Evolutionary conservation across 2,888 invertebrate species (phyloP).

Genomic region (Disparrhopalites patrizii): DNA sequence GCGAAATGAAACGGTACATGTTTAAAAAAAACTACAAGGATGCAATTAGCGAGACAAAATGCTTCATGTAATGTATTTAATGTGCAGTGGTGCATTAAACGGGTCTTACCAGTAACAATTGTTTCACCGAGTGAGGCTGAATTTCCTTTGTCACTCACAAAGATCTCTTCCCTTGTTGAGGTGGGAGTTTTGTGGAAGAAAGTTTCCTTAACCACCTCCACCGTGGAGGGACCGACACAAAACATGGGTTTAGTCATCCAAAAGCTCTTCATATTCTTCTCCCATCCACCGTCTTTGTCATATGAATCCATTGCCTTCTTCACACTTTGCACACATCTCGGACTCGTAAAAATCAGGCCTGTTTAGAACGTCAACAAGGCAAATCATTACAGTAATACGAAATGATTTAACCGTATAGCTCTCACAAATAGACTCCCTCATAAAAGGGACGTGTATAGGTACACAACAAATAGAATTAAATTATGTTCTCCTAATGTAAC

Average conservation of each 20-base stretch:
- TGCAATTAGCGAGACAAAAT: no score
- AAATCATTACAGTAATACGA: no score
- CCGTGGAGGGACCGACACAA: constrained; percentile 38
- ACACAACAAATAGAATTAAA: no score
- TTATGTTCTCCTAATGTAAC: no score
- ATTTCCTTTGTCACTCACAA: constrained; percentile 31
- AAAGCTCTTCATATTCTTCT: constrained; percentile 10
- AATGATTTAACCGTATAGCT: no score
- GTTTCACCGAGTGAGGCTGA: constrained; percentile 32
- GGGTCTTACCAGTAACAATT: constrained; percentile 31
- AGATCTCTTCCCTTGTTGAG: constrained; percentile 5
- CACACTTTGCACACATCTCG: constrained; percentile 34
- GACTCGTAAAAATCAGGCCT: constrained; percentile 40
- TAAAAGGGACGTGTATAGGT: no score
- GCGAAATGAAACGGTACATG: no score
- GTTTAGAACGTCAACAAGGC: no score
- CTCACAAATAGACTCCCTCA: no score
- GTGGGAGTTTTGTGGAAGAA: constrained; percentile 1
- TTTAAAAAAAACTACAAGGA: no score
- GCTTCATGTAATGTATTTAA: no score
- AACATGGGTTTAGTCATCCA: constrained; percentile 33
- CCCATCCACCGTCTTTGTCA: constrained; percentile 9
- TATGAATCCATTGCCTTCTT: constrained; percentile 20
- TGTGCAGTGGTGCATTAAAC: no score
- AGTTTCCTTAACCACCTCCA: constrained; percentile 2